A percentile compares a stretch with the other conserved stretches of the same genome.
Conservation (phyloP, 1,140 invertebrate genomes). For the Plutomurus gul region DNA sequence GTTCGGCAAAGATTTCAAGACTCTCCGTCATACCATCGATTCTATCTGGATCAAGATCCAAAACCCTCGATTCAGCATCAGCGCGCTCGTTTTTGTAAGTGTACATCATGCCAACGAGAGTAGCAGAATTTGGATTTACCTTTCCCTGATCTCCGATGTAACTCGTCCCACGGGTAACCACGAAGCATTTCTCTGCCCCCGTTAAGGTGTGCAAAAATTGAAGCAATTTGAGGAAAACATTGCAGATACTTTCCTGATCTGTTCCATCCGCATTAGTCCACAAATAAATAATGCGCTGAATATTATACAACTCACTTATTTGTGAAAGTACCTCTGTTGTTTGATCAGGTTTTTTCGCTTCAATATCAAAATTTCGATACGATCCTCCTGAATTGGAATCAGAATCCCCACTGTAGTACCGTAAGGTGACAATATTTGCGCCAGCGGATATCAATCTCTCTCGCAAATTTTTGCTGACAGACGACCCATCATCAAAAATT, state of each 20-base stretch:
- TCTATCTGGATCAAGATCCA: conserved; percentile 38
- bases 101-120: background rate
- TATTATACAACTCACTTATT: background rate
- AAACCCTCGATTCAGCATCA: background rate
- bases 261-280: background rate
- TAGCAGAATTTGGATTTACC: background rate
- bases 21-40: background rate
- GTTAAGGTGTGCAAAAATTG: background rate
- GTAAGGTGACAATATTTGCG: background rate
- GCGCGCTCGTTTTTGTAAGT: conserved; percentile 17
- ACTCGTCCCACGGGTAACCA: conserved; percentile 33
- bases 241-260: background rate
- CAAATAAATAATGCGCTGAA: conserved; percentile 32
- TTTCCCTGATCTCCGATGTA: conserved; percentile 29
- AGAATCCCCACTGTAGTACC: too few species aligned
- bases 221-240: background rate
- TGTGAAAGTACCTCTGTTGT: background rate
- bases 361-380: background rate
- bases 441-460: background rate
- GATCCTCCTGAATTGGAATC: background rate
- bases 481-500: background rate
- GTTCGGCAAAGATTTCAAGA: conserved; percentile 24
- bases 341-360: background rate
- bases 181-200: background rate
- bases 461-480: background rate